These are phyloP conservation scores for Lutjanus erythropterus DNA, from an alignment of 2,113 vertebrate genomes.

Conservation along the genomic window DNA sequence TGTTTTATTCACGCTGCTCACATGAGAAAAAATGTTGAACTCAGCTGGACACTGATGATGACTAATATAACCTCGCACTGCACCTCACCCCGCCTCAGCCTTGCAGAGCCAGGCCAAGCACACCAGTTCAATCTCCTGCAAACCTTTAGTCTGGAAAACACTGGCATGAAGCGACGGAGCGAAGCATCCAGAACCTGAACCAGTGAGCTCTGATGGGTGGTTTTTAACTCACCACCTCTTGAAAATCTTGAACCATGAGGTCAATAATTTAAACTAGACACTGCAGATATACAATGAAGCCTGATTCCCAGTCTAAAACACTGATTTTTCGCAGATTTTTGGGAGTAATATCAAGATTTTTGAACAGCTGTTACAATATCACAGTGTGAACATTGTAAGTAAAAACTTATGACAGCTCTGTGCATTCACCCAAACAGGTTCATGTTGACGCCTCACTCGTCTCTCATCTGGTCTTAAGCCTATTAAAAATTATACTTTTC, in stretches of 20 bases:
- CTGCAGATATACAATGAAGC: neutral
- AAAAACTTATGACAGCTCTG: neutral
- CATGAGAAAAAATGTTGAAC: slow-evolving; percentile 2
- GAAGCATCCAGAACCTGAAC: neutral
- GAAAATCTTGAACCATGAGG: neutral
- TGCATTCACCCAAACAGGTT: neutral
- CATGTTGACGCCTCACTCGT: neutral
- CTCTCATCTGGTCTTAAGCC: neutral
- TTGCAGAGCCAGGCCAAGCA: neutral
- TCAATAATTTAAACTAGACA: slow-evolving; percentile 1
- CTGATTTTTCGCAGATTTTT: neutral
- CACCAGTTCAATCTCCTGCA: neutral
- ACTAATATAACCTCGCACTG: neutral
- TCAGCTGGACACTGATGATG: slow-evolving; percentile 17
- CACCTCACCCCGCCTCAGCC: neutral
- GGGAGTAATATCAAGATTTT: neutral
- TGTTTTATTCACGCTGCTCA: slow-evolving; percentile 46
- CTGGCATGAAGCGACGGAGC: neutral
- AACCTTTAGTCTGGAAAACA: neutral
- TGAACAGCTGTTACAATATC: neutral
- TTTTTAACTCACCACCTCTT: neutral
- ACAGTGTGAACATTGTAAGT: neutral
- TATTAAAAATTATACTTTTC: neutral
- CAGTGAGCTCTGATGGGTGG: neutral
- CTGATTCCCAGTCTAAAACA: neutral